Evolutionary conservation across 2,797 vertebrate species (phyloP).

Genomic region (Ambastaia sidthimunki): DNA sequence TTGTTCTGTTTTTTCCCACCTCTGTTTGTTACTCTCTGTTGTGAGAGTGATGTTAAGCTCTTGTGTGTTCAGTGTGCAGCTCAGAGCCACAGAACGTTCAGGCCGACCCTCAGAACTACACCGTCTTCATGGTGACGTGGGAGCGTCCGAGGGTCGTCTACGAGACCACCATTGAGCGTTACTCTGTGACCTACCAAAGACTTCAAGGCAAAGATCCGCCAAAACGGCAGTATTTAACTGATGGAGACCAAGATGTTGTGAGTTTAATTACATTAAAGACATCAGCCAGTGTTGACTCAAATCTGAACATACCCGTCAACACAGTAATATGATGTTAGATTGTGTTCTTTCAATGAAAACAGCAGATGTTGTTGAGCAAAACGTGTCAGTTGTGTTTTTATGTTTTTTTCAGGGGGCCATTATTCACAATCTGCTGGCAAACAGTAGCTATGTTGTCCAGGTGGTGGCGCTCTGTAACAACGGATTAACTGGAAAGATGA

Average conservation of each 20-base stretch:
- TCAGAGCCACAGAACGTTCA: constrained; percentile 93
- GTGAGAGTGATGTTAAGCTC: background rate
- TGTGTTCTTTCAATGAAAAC: background rate
- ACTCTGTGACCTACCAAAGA: constrained; percentile 90
- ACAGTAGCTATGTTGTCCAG: constrained; percentile 96
- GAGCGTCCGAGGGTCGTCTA: constrained; percentile 92
- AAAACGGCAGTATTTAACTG: constrained; percentile 92
- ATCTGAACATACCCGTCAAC: background rate
- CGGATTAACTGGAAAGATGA: constrained; percentile 89
- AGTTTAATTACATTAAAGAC: constrained; percentile 33
- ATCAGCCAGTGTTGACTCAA: background rate
- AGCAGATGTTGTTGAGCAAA: background rate
- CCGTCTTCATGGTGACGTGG: constrained; percentile 93
- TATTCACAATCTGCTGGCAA: constrained; percentile 86
- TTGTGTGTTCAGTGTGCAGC: constrained; percentile 84
- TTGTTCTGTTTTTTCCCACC: too few relatives aligned
- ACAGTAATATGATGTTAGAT: background rate
- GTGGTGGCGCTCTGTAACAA: constrained; percentile 93
- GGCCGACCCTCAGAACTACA: constrained; percentile 93
- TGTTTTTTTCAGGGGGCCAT: constrained; percentile 85
- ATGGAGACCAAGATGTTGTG: constrained; percentile 98
- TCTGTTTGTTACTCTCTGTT: background rate
- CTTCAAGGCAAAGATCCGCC: constrained; percentile 85
- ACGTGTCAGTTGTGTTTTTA: background rate
- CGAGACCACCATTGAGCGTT: constrained; percentile 91